Percentiles rank a stretch among this genome's conserved stretches.
Evolutionary conservation across 1,140 invertebrate genomes (phyloP).

Genomic region (Papilio polytes): DNA sequence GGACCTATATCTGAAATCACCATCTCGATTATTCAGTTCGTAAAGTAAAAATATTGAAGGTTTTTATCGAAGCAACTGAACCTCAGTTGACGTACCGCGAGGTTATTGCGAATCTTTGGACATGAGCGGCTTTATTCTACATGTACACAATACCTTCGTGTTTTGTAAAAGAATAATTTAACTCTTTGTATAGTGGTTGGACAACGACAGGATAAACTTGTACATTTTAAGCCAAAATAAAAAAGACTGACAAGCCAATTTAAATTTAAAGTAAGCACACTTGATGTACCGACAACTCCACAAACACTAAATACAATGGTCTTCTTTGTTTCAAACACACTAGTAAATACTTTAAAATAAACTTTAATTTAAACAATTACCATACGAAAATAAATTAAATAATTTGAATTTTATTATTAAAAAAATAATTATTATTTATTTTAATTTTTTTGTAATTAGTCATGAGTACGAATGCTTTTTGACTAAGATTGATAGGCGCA

Average conservation of each 20-base stretch:
- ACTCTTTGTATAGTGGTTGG: constrained; percentile 5
- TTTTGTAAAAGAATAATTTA: not conserved
- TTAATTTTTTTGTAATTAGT: not conserved
- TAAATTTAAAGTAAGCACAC: not conserved
- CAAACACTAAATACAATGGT: too few relatives aligned
- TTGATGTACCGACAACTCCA: too few relatives aligned
- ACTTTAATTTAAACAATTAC: too few relatives aligned
- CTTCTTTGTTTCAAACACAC: too few relatives aligned
- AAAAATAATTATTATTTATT: not conserved
- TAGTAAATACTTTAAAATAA: not conserved
- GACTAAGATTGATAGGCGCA: constrained; percentile 25
- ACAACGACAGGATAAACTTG: not conserved
- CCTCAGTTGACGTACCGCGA: not conserved
- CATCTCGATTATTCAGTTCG: constrained; percentile 11
- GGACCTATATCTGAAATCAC: constrained; percentile 11
- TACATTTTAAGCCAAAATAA: not conserved
- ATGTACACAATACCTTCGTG: not conserved
- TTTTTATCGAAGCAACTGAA: not conserved
- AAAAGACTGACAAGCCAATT: not conserved
- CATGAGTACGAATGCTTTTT: constrained; percentile 17
- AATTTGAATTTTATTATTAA: too few relatives aligned
- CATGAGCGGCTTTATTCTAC: constrained; percentile 1
- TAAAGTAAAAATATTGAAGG: constrained; percentile 7
- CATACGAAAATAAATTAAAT: too few relatives aligned
- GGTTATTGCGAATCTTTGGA: not conserved